A percentile compares a stretch with the other conserved stretches of the same genome.
Evolutionary conservation across 2,113 vertebrate species (phyloP).

Genomic region (Octodon degus): DNA sequence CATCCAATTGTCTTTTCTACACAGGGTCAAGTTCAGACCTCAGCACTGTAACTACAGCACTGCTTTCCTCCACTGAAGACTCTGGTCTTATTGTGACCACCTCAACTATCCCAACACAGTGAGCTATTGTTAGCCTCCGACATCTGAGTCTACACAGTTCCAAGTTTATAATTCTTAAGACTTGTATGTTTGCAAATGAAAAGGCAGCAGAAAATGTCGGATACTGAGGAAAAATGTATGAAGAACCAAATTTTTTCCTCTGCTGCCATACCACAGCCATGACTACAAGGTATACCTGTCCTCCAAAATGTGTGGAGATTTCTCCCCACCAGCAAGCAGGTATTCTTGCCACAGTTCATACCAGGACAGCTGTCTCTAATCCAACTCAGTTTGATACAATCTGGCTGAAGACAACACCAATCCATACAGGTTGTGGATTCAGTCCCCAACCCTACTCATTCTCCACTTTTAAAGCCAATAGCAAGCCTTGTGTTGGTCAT

Average conservation of each 20-base stretch:
- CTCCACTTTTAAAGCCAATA: background rate
- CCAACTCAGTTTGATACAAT: too few relatives aligned
- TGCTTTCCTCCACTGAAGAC: background rate
- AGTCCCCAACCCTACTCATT: background rate
- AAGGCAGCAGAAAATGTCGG: background rate
- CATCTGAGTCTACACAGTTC: background rate
- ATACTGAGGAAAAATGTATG: background rate
- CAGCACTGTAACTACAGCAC: background rate
- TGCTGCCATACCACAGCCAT: background rate
- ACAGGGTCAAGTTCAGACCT: conserved; percentile 16
- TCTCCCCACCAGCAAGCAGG: background rate
- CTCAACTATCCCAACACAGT: background rate
- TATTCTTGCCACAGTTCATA: background rate
- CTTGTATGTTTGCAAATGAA: background rate
- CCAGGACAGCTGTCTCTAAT: background rate
- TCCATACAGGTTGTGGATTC: background rate
- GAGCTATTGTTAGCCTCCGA: background rate
- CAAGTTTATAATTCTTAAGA: background rate
- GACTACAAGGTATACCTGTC: background rate
- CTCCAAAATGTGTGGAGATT: background rate
- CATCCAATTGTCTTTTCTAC: conserved; percentile 8
- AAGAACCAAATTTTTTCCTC: background rate
- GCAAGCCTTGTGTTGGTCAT: too few relatives aligned
- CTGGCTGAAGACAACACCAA: background rate
- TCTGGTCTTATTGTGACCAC: background rate